Evolutionary conservation across 2,797 vertebrate genomes (phyloP), one percentile per base, ranked within the genome.

Genomic region (Poeciliopsis turneri): DNA sequence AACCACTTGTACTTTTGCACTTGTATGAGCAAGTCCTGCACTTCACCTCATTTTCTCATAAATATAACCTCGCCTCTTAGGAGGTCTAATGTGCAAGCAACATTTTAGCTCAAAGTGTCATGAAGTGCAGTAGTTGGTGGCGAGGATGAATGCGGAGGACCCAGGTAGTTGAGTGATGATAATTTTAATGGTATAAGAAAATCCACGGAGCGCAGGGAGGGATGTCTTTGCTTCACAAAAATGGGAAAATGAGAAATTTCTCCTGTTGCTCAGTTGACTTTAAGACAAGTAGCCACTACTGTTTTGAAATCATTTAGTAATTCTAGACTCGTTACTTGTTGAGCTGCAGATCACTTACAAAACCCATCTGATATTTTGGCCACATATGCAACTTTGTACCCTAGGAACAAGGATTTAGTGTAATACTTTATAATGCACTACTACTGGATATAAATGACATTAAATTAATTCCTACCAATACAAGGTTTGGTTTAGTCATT

Each of bases 1-100:
- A 77, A 43, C 61, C 41, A 80, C 74, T 77, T 78, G 69, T 57
- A 70, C 74, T 82, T 81, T 72, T 71, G 33, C 30, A 72, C 64
- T 80, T 66, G 66, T 43, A 39, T 43, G 66, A 69, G 11, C 23
- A 43, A 69, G 23, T 68, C 20, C 64, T 39, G 18, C 18, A 12
- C 61, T 41, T 41, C 36, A 68, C 36, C 36, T 45, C 39, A 69
- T n/a, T 45, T n/a, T 45, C 12, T 70, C 25, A 43, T 41, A 43
- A 69, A n/a, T 45, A 45, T 45, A 66, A 39, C 16, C 61, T 39
- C 23, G 11, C 7, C 23, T 70, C 11, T 41, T 41, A 41, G 8
- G 64, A 43, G 36, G 8, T 10, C 18, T 69, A 1, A 69, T 2
- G 25, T 45, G 16, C 23, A 70, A 25, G 4, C 20, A 43, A 43